Evolutionary conservation across 2,797 vertebrate genomes (phyloP), one percentile per base, ranked within the genome.

Genomic region (Antrozous pallidus): DNA sequence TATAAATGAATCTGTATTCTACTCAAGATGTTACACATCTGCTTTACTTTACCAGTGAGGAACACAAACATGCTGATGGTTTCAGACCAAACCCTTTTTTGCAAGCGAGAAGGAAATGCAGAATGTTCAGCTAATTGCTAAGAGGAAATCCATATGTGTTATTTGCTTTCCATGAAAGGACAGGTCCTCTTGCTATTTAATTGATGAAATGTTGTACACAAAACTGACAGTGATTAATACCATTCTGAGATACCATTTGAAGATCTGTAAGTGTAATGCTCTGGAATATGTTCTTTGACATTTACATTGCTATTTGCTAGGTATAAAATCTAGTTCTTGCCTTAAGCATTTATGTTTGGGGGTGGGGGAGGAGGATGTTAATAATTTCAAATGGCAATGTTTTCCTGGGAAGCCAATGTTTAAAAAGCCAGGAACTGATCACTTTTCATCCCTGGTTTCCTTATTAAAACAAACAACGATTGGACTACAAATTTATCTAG

Each of bases 331-430:
- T 81, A 90, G 78, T 83, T 96, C 42, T 82, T 93, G 26, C 88
- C 95, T 92, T 97, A 86, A 95, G 93, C 95, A 97, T 95, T 97
- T 96, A 94, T 96, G 93, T 83, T 94, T 88, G 88, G 93, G 88
- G 8, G 65, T 81, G 88, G 92, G 77, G 38, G n/a, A n/a, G 8
- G 49, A 74, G 22, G 20, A 93, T 95, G 91, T 94, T 97, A 95
- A 80, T 95, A 94, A 97, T 97, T 97, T 97, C 90, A 95, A 97
- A 97, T 95, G 95, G 88, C 94, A 96, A 74, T 92, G 79, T 96
- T 96, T 96, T 97, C 90, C 95, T 40, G n/a, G 83, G 85, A 65
- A 97, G 56, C 90, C 74, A 88, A 36, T 96, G 81, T 95, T 92
- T 92, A 74, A 95, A 91, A 94, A 95, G 70, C 61, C 75, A 93